Base-by-base conservation (phyloP, 2,113 vertebrate species). In the Ibidorhyncha struthersii region DNA sequence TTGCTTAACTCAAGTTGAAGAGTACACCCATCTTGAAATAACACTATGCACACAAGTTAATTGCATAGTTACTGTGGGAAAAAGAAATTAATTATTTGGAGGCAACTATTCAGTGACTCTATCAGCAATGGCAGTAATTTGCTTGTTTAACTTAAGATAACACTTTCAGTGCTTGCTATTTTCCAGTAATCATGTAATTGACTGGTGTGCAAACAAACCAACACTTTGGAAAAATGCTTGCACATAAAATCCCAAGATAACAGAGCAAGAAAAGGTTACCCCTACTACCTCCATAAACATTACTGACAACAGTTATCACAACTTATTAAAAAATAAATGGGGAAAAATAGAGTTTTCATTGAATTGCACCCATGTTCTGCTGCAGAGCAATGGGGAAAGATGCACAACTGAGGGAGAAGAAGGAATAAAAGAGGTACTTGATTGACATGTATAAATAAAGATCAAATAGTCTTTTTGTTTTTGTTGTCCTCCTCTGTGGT, bases 1-100 rank as follows among this genome's bases (percentile, higher is more conserved):
- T 96, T 97, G 93, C 82, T 43, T 87, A 97, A 96, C 53, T 62
- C 85, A 47, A 59, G 63, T 6, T 76, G 85, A 91, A 84, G 71
- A 40, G 79, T 88, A 90, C 59, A 85, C 70, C 67, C 61, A 23
- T 86, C 79, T 50, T 93, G 90, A 94, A 96, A 93, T 55, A 96
- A 87, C 69, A 91, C 32, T 45, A 49, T 29, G 74, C 72, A 80
- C 43, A 85, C 34, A 86, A 87, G 32, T 90, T 96, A 96, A 97
- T 97, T 92, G 93, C 53, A 58, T 32, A 58, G 78, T 55, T 91
- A 78, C 86, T 63, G 80, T 65, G 79, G 88, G 40, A 34, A 40
- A 76, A 47, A 40, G 65, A 74, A 84, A 81, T 84, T 43, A 84
- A 83, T 92, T 93, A 81, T 93, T 86, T 91, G 62, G 41, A 93